phyloP scores from a whole-genome alignment of 30 jellyfish, hydroid and myxozoan genomes.

The Hydractinia echinata region DNA sequence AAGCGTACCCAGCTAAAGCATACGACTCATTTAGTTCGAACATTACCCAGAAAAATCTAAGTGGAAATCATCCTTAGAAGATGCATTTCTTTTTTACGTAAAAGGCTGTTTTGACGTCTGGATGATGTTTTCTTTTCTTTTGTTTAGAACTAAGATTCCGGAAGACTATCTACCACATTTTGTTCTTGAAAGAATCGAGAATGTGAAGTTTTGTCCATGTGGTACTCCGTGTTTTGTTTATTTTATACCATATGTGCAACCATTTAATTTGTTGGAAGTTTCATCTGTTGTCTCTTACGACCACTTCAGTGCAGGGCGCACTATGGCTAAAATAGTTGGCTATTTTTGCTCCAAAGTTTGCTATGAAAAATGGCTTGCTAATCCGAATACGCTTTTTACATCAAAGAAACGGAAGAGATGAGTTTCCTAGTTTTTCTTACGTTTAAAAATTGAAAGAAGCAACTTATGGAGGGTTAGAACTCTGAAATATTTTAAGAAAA shows the following conservation, averaged over 20 bases:
- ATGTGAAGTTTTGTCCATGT: slow-evolving; percentile 60
- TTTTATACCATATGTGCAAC: slow-evolving; percentile 37
- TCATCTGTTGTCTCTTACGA: slow-evolving; percentile 58
- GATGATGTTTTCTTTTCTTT: background rate
- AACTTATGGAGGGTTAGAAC: too few species aligned
- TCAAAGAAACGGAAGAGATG: background rate
- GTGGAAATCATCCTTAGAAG: too few species aligned
- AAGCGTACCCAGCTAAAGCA: too few species aligned
- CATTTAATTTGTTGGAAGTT: slow-evolving; percentile 48
- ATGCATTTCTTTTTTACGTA: too few species aligned
- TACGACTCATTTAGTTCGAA: too few species aligned
- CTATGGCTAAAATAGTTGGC: slow-evolving; percentile 60
- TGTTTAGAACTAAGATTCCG: slow-evolving; percentile 21
- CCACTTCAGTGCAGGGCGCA: slow-evolving; percentile 36
- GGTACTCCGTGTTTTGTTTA: slow-evolving; percentile 57
- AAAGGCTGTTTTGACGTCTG: too few species aligned
- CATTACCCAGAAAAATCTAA: too few species aligned
- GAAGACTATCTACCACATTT: slow-evolving; percentile 39
- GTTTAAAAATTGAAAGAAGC: background rate
- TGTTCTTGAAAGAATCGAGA: slow-evolving; percentile 19
- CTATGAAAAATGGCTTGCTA: slow-evolving; percentile 41
- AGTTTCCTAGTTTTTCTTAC: too few species aligned
- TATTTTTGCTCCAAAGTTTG: slow-evolving; percentile 56
- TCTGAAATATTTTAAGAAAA: too few species aligned
- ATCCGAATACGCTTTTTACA: slow-evolving; percentile 41